These are phyloP conservation scores for Drosophila repleta DNA, from an alignment of 1,140 invertebrate genomes.

Conservation along the genomic window DNA sequence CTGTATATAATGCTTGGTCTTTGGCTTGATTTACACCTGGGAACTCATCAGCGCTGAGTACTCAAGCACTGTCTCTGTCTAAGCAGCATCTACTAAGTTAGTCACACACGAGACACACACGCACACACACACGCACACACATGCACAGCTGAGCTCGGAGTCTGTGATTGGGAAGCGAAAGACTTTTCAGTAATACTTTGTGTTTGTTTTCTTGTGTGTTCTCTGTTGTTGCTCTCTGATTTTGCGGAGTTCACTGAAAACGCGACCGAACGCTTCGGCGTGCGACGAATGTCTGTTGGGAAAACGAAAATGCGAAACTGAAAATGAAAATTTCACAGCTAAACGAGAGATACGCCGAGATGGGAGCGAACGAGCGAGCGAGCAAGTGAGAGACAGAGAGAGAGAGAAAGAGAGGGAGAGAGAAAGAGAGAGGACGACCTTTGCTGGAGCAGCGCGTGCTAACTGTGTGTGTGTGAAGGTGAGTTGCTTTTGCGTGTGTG, in stretches of 20 bases:
- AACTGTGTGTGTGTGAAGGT: slow-evolving; percentile 51
- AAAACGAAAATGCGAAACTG: slow-evolving; percentile 57
- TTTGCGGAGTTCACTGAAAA: slow-evolving; percentile 22
- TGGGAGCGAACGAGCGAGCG: slow-evolving; percentile 11
- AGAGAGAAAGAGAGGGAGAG: slow-evolving; percentile 28
- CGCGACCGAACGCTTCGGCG: slow-evolving; percentile 70
- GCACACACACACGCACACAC: slow-evolving; percentile 25
- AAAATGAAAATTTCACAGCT: slow-evolving; percentile 69
- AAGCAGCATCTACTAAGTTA: slow-evolving; percentile 42
- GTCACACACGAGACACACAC: slow-evolving; percentile 44
- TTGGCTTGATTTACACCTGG: slow-evolving; percentile 29
- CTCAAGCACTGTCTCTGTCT: slow-evolving; percentile 12
- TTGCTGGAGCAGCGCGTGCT: slow-evolving; percentile 35
- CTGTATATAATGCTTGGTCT: slow-evolving; percentile 16
- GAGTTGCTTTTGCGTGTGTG: slow-evolving; percentile 55
- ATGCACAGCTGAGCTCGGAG: slow-evolving; percentile 8
- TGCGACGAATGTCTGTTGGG: slow-evolving; percentile 72
- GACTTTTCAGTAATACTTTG: slow-evolving; percentile 1
- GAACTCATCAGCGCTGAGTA: slow-evolving; percentile 6
- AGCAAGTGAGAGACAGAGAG: slow-evolving; percentile 23
- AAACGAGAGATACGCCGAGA: slow-evolving; percentile 11
- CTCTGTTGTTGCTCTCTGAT: neutral
- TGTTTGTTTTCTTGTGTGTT: slow-evolving; percentile 2
- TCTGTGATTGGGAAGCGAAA: slow-evolving; percentile 16
- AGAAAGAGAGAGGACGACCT: slow-evolving; percentile 45